Percentiles rank a stretch among this genome's conserved stretches.
Conservation (phyloP, 2,113 vertebrate genomes). For the Prionailurus viverrinus region DNA sequence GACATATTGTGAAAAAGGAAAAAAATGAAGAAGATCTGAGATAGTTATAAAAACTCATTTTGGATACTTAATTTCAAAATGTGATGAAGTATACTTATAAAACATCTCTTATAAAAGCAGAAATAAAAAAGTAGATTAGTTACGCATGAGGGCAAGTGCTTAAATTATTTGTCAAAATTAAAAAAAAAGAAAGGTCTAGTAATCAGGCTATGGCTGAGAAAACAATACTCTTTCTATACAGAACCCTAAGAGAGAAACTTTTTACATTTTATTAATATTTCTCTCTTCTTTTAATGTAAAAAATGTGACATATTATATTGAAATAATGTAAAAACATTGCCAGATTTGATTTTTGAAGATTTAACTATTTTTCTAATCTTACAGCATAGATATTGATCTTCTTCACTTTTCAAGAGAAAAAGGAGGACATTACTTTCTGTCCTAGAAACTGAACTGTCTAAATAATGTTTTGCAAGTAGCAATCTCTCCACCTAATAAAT, state of each 20-base stretch:
- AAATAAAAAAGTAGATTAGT: not conserved
- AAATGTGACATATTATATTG: not conserved
- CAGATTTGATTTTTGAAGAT: not conserved
- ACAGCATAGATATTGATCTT: not conserved
- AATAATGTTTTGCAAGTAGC: not conserved
- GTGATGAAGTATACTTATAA: not conserved
- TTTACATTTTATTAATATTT: not conserved
- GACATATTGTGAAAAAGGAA: not conserved
- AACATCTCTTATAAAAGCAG: not conserved
- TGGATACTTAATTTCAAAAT: not conserved
- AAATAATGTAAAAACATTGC: not conserved
- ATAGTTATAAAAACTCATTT: not conserved
- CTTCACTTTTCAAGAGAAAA: not conserved
- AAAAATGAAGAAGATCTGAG: not conserved
- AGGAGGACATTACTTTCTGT: not conserved
- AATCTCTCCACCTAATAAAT: not conserved
- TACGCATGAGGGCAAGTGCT: not conserved
- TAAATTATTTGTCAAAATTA: slow-evolving; percentile 8
- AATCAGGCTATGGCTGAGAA: not conserved
- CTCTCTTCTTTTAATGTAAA: not conserved
- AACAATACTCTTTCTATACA: not conserved
- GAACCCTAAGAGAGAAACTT: not conserved
- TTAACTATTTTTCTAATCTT: not conserved
- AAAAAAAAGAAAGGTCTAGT: not conserved
- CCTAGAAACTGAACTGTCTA: not conserved